Base-by-base conservation (phyloP, 2,888 invertebrate species). In the Cryptocephalus moraei region DNA sequence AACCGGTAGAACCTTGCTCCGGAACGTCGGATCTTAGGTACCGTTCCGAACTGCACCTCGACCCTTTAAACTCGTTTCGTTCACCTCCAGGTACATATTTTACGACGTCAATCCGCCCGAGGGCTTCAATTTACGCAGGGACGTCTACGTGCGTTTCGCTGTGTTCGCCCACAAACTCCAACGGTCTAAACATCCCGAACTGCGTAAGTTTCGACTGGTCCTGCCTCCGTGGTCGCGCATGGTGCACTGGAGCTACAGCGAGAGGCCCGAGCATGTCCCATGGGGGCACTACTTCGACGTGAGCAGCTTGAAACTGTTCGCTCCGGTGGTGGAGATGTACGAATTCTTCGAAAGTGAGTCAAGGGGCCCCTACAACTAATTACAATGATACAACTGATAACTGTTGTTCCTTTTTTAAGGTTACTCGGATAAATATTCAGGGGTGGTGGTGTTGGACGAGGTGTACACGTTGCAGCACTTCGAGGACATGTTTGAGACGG, bases 81-180 rank as follows among this genome's bases (percentile, higher is more conserved):
- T 34, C 14, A 44, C 40, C 58, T 60, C 48, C 47, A 86, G 87
- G 61, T 91, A 84, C 62, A 71, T 97, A 46, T 76, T 97, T 43
- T 99, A 95, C 70, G 93, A 95, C 66, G 86, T 97, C 0, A 97
- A 97, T 74, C 85, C 84, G 2, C 85, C 89, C 0, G 97, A 99
- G 75, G 99, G 99, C 0, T 99, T 99, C 65, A 99, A 99, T 74
- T 76, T 99, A 51, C 77, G 95, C 11, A 78, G 97, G 33, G 97
- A 99, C 74, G 96, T 99, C 1, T 97, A 92, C 63, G 84, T 97
- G 76, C 79, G 97, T 57, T 77, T 94, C 60, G 93, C 95, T 1
- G 84, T 88, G 41, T 82, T 95, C 64, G 75, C 91, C 0, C 76
- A 83, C 32, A 78, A 82, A 49, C 73, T 92, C 45, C 75, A 79